phyloP scores from a whole-genome alignment of 2,113 vertebrate genomes.

The Fulmarus glacialis region DNA sequence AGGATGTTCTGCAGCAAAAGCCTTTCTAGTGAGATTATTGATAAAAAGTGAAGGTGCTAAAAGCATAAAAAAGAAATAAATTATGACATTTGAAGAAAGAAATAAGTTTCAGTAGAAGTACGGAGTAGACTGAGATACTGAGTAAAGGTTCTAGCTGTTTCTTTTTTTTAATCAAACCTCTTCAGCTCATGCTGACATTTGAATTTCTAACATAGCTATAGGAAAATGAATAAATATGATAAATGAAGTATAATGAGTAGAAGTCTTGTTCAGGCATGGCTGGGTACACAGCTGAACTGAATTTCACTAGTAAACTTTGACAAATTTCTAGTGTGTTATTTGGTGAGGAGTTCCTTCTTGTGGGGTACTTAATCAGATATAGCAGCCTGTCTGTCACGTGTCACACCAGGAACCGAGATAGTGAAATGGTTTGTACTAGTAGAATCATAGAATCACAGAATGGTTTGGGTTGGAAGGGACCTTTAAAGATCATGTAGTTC shows the following conservation, averaged over 20 bases:
- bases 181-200: not conserved
- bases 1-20: constrained; percentile 5
- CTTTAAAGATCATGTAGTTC: not conserved
- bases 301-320: not conserved
- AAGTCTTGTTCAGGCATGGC: not conserved
- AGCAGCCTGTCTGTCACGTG: constrained; percentile 9
- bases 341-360: not conserved
- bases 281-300: not conserved
- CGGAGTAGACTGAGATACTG: not conserved
- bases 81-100: not conserved
- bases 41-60: not conserved
- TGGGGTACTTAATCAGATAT: not conserved
- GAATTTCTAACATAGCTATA: not conserved
- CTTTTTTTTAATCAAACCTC: not conserved
- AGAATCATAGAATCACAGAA: not conserved
- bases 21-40: not conserved
- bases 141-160: not conserved
- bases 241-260: not conserved
- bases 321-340: constrained; percentile 13
- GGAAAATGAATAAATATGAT: not conserved
- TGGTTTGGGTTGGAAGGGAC: not conserved
- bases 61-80: not conserved
- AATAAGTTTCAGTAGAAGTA: not conserved
- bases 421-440: not conserved
- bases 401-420: not conserved